Percentiles rank a stretch among this genome's conserved stretches.
phyloP scores from a whole-genome alignment of 2,888 invertebrate genomes.

The Caenorhabditis doughertyi region DNA sequence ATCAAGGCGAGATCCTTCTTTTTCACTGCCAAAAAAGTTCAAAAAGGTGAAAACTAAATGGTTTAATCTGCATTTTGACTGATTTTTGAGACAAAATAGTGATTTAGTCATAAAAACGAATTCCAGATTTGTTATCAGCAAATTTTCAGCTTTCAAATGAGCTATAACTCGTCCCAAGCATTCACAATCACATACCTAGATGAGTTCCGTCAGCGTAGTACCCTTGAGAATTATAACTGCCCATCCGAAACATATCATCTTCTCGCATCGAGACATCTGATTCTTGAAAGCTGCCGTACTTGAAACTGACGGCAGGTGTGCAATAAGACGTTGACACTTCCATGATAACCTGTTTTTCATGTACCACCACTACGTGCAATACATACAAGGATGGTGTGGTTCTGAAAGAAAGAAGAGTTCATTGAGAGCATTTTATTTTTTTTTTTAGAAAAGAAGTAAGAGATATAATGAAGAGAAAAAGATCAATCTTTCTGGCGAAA shows the following conservation, averaged over 20 bases:
- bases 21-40: too few relatives aligned
- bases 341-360: slow-evolving; percentile 45
- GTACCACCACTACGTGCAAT: slow-evolving; percentile 63
- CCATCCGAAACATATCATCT: slow-evolving; percentile 57
- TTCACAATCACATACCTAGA: slow-evolving; percentile 8
- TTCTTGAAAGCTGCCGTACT: slow-evolving; percentile 65
- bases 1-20: too few relatives aligned
- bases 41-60: too few relatives aligned
- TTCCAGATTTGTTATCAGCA: background rate
- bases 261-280: slow-evolving; percentile 57
- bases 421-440: too few relatives aligned
- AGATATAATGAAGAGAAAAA: slow-evolving; percentile 11
- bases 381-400: slow-evolving; percentile 61
- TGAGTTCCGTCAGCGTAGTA: slow-evolving; percentile 52
- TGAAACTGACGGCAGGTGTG: slow-evolving; percentile 60
- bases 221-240: slow-evolving; percentile 60
- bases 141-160: too few relatives aligned
- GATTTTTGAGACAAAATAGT: too few relatives aligned
- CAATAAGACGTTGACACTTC: slow-evolving; percentile 66
- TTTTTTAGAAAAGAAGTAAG: background rate
- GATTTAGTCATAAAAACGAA: too few relatives aligned
- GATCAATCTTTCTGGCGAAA: slow-evolving; percentile 31
- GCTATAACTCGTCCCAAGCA: background rate
- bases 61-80: too few relatives aligned
- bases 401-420: slow-evolving; percentile 39